Evolutionary conservation across 1,140 invertebrate species (phyloP).

Genomic region (Chelonus insularis): DNA sequence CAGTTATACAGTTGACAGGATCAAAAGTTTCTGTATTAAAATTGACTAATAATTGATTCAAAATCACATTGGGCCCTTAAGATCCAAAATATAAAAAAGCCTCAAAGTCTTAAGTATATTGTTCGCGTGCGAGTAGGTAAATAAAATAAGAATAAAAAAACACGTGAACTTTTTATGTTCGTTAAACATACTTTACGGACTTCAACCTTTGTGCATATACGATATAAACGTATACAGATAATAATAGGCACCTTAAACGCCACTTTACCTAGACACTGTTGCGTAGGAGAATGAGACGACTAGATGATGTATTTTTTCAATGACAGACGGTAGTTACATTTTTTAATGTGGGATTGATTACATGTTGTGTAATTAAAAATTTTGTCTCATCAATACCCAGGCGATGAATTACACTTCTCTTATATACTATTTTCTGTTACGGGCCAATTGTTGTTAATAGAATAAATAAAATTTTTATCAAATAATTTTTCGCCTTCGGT

Average conservation of each 20-base stretch:
- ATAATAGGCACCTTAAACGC: conserved; percentile 17
- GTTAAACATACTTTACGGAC: not conserved
- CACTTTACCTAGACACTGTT: conserved; percentile 11
- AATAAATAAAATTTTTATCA: too few species aligned
- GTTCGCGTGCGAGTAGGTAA: not conserved
- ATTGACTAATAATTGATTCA: not conserved
- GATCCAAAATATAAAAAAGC: conserved; percentile 8
- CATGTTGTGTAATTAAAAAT: not conserved
- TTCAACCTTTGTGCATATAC: conserved; percentile 8
- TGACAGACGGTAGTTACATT: conserved; percentile 7
- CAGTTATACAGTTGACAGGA: conserved; percentile 9
- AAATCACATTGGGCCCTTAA: not conserved
- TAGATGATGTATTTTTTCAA: conserved; percentile 16
- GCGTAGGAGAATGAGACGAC: conserved; percentile 8
- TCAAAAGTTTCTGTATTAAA: not conserved
- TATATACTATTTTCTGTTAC: too few species aligned
- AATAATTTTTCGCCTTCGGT: too few species aligned
- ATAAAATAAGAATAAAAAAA: too few species aligned
- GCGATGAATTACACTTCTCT: not conserved
- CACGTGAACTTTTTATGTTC: not conserved
- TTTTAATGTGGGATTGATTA: not conserved
- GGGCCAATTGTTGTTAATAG: too few species aligned
- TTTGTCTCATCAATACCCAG: not conserved
- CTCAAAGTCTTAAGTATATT: conserved; percentile 5
- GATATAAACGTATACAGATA: conserved; percentile 1